phyloP scores from a whole-genome alignment of 1,140 invertebrate genomes.

The Onthophagus taurus region DNA sequence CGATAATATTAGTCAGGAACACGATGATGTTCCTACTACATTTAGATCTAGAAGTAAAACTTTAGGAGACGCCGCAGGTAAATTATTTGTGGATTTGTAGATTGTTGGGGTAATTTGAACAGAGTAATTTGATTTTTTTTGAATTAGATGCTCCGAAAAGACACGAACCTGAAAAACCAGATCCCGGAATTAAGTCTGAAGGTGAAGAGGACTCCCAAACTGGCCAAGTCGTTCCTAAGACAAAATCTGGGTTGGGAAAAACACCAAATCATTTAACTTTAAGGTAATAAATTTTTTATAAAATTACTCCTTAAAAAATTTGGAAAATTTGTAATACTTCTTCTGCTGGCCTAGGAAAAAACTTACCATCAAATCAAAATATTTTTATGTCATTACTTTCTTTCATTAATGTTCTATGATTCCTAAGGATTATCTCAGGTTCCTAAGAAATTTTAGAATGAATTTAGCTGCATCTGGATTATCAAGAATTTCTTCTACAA shows the following conservation, averaged over 20 bases:
- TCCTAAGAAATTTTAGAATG: too few species aligned
- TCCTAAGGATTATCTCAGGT: too few species aligned
- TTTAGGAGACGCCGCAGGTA: slow-evolving; percentile 70
- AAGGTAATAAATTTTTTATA: slow-evolving; percentile 42
- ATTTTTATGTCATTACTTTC: too few species aligned
- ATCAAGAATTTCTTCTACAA: too few species aligned
- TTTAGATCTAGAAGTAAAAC: slow-evolving; percentile 85
- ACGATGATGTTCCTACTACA: slow-evolving; percentile 41
- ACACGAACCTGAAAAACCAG: slow-evolving; percentile 46
- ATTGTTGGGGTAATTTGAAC: slow-evolving; percentile 7
- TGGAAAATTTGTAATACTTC: too few species aligned
- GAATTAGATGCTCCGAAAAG: slow-evolving; percentile 26
- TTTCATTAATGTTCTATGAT: too few species aligned
- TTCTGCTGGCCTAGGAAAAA: too few species aligned
- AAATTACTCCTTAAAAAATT: background rate
- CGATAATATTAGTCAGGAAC: slow-evolving; percentile 57
- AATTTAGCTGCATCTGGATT: too few species aligned
- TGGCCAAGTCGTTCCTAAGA: slow-evolving; percentile 54
- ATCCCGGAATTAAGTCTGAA: slow-evolving; percentile 74
- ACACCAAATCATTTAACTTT: slow-evolving; percentile 88
- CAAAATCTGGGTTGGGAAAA: slow-evolving; percentile 62
- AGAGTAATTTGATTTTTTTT: background rate
- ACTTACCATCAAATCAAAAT: too few species aligned
- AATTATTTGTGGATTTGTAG: too few species aligned
- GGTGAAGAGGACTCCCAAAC: slow-evolving; percentile 74